Percentiles rank a stretch among this genome's conserved stretches.
These are phyloP conservation scores for Drosophila rhopaloa DNA, from an alignment of 1,140 invertebrate genomes.

Conservation along the genomic window DNA sequence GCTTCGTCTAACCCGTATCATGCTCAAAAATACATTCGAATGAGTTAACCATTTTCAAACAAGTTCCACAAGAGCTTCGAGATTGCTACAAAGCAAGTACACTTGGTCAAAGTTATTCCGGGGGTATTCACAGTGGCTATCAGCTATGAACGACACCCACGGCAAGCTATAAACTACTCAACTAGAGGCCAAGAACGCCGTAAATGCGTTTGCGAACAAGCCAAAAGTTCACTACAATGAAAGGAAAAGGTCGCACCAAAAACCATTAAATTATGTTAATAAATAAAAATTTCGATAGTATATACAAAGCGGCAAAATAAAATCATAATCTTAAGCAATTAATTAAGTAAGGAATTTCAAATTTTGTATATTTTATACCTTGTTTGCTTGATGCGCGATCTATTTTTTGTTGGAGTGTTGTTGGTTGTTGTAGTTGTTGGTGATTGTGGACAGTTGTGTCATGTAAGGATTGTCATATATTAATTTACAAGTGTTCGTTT, in stretches of 20 bases:
- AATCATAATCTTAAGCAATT: conserved; percentile 53
- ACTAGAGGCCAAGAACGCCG: conserved; percentile 39
- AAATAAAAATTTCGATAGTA: conserved; percentile 31
- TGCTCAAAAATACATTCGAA: conserved; percentile 36
- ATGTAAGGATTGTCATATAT: conserved; percentile 71
- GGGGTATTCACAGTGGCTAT: neutral
- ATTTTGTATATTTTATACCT: conserved; percentile 76
- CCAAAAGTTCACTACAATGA: conserved; percentile 44
- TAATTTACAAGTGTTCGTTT: conserved; percentile 73
- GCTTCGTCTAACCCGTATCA: conserved; percentile 25
- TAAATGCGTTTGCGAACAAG: conserved; percentile 38
- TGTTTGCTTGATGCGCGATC: conserved; percentile 84
- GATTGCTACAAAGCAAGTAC: conserved; percentile 8
- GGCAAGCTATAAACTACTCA: conserved; percentile 35
- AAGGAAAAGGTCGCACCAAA: conserved; percentile 30
- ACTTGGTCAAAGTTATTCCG: conserved; percentile 13
- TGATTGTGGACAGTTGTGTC: conserved; percentile 65
- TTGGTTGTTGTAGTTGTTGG: conserved; percentile 65
- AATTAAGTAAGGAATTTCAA: conserved; percentile 63
- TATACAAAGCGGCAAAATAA: conserved; percentile 61
- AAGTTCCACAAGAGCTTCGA: conserved; percentile 12
- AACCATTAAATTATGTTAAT: conserved; percentile 27
- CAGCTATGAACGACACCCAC: conserved; percentile 9
- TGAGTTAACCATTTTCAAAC: conserved; percentile 26
- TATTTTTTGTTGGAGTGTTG: conserved; percentile 69